Evolutionary conservation across 2,113 vertebrate species (phyloP), one percentile per base, ranked within the genome.

Genomic region (Catharus bicknelli): DNA sequence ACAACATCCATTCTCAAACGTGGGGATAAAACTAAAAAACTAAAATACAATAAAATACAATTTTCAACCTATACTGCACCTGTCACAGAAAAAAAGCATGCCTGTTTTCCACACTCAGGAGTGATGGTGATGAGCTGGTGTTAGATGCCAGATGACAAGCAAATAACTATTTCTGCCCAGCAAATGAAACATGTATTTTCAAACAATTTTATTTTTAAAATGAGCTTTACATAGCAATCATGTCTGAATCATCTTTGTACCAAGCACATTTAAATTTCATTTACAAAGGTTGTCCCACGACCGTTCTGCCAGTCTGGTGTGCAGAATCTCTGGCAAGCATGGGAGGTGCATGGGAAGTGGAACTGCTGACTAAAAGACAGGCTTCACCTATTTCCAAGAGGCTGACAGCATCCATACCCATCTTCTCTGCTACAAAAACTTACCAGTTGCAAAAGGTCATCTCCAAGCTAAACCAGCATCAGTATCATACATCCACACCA

Each of bases 161-260:
- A 95, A 90, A 63, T 86, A 83, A 68, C 50, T 62, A 47, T 47
- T 79, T 68, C 90, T 79, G 70, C 69, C 66, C 51, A 84, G 93
- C 89, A 89, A 78, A 58, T 7, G 11, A 85, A 74, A n/a, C 3
- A 1, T 1, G 13, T 51, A 57, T 81, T 90, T 85, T 89, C 76
- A 90, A 92, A 92, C 57, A 57, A 42, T 38, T 83, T 42, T 58
- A 58, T 76, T 73, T 70, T 79, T 38, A 29, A 79, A 88, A 85
- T 48, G 7, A 87, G 68, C 22, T 51, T 45, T 79, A 72, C n/a
- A 9, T 55, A 89, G 43, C 57, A 77, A 40, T 50, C 1, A 2
- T 2, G 13, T 54, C 66, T 13, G 40, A 90, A 72, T 21, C 62
- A 79, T 30, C 82, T 72, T 15, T 25, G n/a, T 21, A 70, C 27